A percentile compares a stretch with the other conserved stretches of the same genome.
Evolutionary conservation across 2,888 invertebrate genomes (phyloP).

Genomic region (Lochmaea crataegi): DNA sequence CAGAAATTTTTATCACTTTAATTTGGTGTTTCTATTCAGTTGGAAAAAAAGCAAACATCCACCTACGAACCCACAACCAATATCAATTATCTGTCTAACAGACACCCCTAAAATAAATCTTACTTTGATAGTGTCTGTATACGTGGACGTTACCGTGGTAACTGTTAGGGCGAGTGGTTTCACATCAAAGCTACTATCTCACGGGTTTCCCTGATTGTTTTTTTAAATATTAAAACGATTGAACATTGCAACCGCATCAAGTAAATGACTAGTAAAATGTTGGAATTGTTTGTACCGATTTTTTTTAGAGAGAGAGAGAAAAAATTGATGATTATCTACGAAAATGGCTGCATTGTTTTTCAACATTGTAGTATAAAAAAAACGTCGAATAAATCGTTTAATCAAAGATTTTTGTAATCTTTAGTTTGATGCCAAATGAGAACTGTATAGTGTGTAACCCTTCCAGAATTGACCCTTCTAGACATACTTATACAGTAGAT

Average conservation of each 20-base stretch:
- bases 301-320: too few relatives aligned
- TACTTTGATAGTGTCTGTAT: constrained; percentile 41
- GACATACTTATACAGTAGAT: too few relatives aligned
- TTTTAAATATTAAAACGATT: constrained; percentile 34
- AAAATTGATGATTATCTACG: background rate
- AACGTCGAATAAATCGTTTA: too few relatives aligned
- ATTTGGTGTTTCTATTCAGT: background rate
- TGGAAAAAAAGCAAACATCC: background rate
- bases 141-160: constrained; percentile 48
- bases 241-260: background rate
- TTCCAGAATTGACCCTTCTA: too few relatives aligned
- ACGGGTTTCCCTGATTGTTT: constrained; percentile 36
- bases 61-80: background rate
- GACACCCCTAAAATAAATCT: constrained; percentile 32
- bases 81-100: constrained; percentile 7
- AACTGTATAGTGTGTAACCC: too few relatives aligned
- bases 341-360: background rate
- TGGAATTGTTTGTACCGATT: too few relatives aligned
- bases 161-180: constrained; percentile 37
- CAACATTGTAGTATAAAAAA: too few relatives aligned
- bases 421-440: too few relatives aligned
- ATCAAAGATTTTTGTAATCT: too few relatives aligned
- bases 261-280: too few relatives aligned
- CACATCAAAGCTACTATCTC: constrained; percentile 37
- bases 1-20: background rate